Evolutionary conservation across 2,797 vertebrate genomes (phyloP), one percentile per base, ranked within the genome.

Genomic region (Sciurus carolinensis): DNA sequence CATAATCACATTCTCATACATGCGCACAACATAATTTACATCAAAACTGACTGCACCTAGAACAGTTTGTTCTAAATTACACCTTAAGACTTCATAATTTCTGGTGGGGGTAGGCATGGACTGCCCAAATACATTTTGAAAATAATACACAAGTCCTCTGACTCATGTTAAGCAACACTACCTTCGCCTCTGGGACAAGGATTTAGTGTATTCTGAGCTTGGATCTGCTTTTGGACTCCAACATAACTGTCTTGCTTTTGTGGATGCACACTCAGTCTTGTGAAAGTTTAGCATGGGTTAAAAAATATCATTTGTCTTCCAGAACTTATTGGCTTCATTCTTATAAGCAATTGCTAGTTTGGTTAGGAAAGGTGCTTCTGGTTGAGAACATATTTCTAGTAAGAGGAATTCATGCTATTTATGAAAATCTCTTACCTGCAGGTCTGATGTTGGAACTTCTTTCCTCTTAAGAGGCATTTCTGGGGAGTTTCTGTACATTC

Each of bases 401-500:
- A 80, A 90, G 36, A 66, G 6, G 54, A 79, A n/a, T 33, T 18
- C 33, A 42, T 1, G 2, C 0, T 2, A 12, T 67, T 80, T 36
- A 20, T 1, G 7, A 36, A 73, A 50, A 24, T 20, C 14, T 9
- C 98, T 98, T 98, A 99, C 99, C 99, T 99, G 99, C 99, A 99
- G 0, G 99, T 99, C 94, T 99, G 99, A 94, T 99, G 99, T 92
- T 99, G 99, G 97, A 99, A 99, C 94, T 99, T 98, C 97, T 99
- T 99, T 97, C 99, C 99, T 98, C 98, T 99, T 75, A 99, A 98
- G 98, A 99, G 99, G 98, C 99, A 99, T 98, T 99, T 99, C 91
- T 99, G 99, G 84, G 99, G 98, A 8, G 99, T 99, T 98, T 99
- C 99, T 96, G 98, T 99, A 98, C 99, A 99, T 98, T 99, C 99